These are phyloP conservation scores for Panzeria rudis DNA, from an alignment of 2,888 invertebrate genomes.

Conservation along the genomic window DNA sequence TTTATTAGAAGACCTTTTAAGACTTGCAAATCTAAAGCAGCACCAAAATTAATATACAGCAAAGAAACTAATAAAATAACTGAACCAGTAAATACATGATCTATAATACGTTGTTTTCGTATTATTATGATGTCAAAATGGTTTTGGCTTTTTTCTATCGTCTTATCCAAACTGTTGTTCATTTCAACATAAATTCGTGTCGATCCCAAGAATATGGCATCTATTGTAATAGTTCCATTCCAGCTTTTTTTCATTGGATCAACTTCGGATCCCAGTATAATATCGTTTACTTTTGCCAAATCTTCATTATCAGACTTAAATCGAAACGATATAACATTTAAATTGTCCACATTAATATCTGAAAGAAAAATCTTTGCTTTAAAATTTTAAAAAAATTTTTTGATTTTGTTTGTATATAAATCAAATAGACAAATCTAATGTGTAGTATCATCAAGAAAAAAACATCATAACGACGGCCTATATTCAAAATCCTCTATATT, in stretches of 20 bases:
- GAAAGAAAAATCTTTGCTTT: slow-evolving; percentile 40
- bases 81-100: slow-evolving; percentile 89
- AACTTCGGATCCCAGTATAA: slow-evolving; percentile 74
- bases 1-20: slow-evolving; percentile 80
- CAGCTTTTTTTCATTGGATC: slow-evolving; percentile 74
- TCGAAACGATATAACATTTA: slow-evolving; percentile 74
- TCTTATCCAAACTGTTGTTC: slow-evolving; percentile 74
- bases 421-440: no score
- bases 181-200: slow-evolving; percentile 78
- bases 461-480: no score
- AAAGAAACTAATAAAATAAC: slow-evolving; percentile 91
- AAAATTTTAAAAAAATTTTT: not conserved
- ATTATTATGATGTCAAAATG: slow-evolving; percentile 85
- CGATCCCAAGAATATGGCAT: slow-evolving; percentile 80
- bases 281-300: slow-evolving; percentile 76
- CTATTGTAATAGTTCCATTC: slow-evolving; percentile 77
- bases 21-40: slow-evolving; percentile 89
- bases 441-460: no score
- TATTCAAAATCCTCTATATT: no score
- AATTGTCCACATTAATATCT: slow-evolving; percentile 72
- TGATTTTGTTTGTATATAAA: no score
- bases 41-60: slow-evolving; percentile 95
- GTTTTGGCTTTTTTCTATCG: slow-evolving; percentile 71
- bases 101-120: slow-evolving; percentile 87
- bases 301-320: slow-evolving; percentile 75